Base-by-base conservation (phyloP, 2,113 vertebrate genomes). In the Mustelus asterias region DNA sequence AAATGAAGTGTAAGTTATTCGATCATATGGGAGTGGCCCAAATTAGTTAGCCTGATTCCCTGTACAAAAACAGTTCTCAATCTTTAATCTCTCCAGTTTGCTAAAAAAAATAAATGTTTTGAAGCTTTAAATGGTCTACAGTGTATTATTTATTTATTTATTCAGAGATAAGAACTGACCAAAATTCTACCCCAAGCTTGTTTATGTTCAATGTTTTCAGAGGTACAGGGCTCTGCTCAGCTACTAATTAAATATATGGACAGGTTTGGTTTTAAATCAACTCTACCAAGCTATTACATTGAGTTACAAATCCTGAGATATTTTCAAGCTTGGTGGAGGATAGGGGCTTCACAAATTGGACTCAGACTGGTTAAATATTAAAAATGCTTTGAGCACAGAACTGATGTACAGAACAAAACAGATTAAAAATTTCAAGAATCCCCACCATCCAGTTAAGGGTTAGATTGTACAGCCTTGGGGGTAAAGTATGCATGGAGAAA, bases 71-170 rank as follows among this genome's bases (percentile, higher is more conserved):
- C 94, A 54, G 13, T 76, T 54, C 67, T 26, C 70, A 41, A 70
- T 70, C 65, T 94, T 70, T 94, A 76, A 72, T 72, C 94, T 95
- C 76, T 95, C 94, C 67, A 95, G 41, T 95, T 95, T 95, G 94
- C 94, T 95, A 95, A 95, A 95, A 95, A 95, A 95, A 95, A 95
- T 95, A 95, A 95, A 95, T 95, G 94, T 95, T 95, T 95, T 76
- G 94, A 95, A 95, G 94, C 94, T 95, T 95, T 72, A 76, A 90
- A 95, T 72, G 69, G 94, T 95, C 44, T 72, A 33, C 24, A 72
- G 41, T 54, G 67, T 16, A 70, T 76, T 95, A 70, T 48, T 70
- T 60, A 72, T 72, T 76, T 95, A 70, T 48, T 70, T 60, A 72
- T 72, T 72, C 20, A 29, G n/a, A 20, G n/a, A 33, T 65, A 92